Evolutionary conservation across 2,888 invertebrate species (phyloP).

Genomic region (Hyles lineata): DNA sequence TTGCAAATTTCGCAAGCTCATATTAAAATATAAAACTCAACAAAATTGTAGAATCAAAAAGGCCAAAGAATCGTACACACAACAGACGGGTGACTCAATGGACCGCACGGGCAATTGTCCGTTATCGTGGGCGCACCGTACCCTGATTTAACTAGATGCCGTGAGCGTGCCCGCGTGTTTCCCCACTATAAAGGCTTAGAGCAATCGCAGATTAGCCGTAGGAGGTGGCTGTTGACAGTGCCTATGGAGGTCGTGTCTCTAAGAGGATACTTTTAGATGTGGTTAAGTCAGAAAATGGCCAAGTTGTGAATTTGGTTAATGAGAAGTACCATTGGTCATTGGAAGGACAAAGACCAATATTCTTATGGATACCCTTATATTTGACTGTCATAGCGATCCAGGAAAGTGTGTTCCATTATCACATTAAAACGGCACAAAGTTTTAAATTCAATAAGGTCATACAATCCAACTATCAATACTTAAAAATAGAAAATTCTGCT

Average conservation of each 20-base stretch:
- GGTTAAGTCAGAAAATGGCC: not conserved
- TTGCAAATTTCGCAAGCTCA: not conserved
- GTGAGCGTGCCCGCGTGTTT: constrained; percentile 48
- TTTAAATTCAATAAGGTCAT: too few species aligned
- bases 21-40: not conserved
- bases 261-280: not conserved
- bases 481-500: too few species aligned
- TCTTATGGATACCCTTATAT: too few species aligned
- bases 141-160: constrained; percentile 56
- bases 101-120: constrained; percentile 26
- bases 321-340: too few species aligned
- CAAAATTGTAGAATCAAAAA: not conserved
- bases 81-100: not conserved
- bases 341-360: too few species aligned
- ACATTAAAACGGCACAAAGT: too few species aligned
- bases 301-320: too few species aligned
- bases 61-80: not conserved
- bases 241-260: not conserved
- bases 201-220: constrained; percentile 29
- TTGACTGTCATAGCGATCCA: too few species aligned
- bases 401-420: too few species aligned
- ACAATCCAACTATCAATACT: too few species aligned
- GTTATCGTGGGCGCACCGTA: constrained; percentile 47
- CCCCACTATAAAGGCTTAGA: constrained; percentile 36
- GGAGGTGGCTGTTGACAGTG: not conserved